Conservation (phyloP, 2,797 vertebrate species). For the Ctenopoma multispine region DNA sequence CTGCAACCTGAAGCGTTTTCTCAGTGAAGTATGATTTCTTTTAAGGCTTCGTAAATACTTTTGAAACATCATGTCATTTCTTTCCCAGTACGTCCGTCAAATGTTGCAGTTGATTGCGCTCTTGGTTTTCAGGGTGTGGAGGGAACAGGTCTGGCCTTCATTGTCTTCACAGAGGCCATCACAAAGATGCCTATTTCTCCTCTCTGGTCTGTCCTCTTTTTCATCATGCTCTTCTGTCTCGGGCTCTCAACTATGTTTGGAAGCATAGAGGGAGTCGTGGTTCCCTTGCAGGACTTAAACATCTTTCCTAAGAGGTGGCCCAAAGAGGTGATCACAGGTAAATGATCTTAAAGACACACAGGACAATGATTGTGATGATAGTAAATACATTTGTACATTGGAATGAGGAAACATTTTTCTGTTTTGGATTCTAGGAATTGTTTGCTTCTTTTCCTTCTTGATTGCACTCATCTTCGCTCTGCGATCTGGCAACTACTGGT, state of each 20-base stretch:
- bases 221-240: conserved; percentile 96
- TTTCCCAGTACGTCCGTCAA: not conserved
- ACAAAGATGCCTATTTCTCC: conserved; percentile 94
- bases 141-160: conserved; percentile 96
- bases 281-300: conserved; percentile 91
- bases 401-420: not conserved
- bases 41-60: not conserved
- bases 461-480: conserved; percentile 87
- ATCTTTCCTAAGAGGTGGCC: conserved; percentile 86
- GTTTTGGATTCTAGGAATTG: conserved; percentile 71
- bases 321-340: conserved; percentile 83
- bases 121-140: conserved; percentile 89
- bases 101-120: not conserved
- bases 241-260: conserved; percentile 98
- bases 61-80: no score
- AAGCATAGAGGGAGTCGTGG: conserved; percentile 90
- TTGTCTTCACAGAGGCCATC: conserved; percentile 97
- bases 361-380: not conserved
- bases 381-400: not conserved
- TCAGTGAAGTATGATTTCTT: conserved; percentile 85
- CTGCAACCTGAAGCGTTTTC: conserved; percentile 86
- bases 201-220: conserved; percentile 94
- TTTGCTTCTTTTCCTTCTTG: not conserved
- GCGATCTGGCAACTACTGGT: conserved; percentile 94
- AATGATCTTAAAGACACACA: not conserved